Base-by-base conservation (phyloP, 1,140 invertebrate species). In the Caerostris extrusa region DNA sequence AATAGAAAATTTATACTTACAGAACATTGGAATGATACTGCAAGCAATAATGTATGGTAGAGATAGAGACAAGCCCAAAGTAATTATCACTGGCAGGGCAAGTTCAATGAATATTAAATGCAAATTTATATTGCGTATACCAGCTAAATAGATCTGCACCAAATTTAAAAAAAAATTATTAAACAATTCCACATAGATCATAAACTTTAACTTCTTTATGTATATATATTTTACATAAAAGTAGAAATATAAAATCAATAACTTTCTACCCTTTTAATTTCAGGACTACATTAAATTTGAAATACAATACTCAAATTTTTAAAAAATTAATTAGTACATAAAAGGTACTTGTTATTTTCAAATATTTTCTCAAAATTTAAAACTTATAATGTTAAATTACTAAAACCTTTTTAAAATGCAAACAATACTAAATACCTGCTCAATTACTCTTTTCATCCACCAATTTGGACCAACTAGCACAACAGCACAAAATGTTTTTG, bases 401-500 rank as follows among this genome's bases (percentile, higher is more conserved):
- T 3, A 3, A 64, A 17, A 64, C 12, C 12, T 17, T 64, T 12
- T 10, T 10, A 61, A 61, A 10, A 64, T 64, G 61, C 12, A 64
- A 64, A 64, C 5, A 64, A 14, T 85, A 17, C 6, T n/a, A 82
- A 19, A 98, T 12, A 98, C 98, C 95, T 98, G 97, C 96, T 99
- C 99, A 81, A 99, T 98, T 3, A 98, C 98, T 5, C 98, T 96
- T 82, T 98, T 98, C 90, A 99, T 96, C 95, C 97, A 97, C 98
- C 99, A 99, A 95, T 99, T 98, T 0, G 99, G 99, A 0, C 98
- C 98, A 98, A 99, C 99, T 97, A 99, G 98, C 1, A 98, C 98
- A 4, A 99, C 96, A 2, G 98, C 99, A 95, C 98, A 99, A n/a
- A 99, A 98, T 93, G 99, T 99, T 96, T 99, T 99, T 3, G 98